Evolutionary conservation across 1,140 invertebrate species (phyloP), one percentile per base, ranked within the genome.

Genomic region (Magallana gigas): DNA sequence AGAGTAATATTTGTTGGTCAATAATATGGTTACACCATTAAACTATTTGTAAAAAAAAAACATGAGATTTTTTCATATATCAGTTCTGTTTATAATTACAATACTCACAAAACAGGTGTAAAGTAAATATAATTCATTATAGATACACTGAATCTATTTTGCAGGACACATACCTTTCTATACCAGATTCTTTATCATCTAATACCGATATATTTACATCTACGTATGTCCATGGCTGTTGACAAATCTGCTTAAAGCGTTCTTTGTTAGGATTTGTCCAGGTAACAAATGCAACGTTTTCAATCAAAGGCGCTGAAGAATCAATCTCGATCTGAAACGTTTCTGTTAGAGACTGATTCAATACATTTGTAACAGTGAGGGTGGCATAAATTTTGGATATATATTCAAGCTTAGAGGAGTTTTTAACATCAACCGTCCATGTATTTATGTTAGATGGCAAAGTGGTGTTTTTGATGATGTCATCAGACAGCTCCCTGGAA

Each of bases 211-310:
- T 14, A 36, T 56, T 62, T n/a, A 87, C 56, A 36, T 87, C 85
- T n/a, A 83, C 80, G n/a, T 87, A 87, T 4, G 85, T 60, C 29
- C 76, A 62, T 9, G 85, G 85, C 12, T 83, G 58, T 80, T 87
- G 85, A 48, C 85, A 87, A 29, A 23, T 83, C 58, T 80, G 76
- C 6, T 23, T 29, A 1, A n/a, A 48, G 8, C 9, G 23, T 59
- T 29, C 29, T 6, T 83, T 80, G 18, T 56, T 1, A 14, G 76
- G 23, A 36, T 83, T 36, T 36, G 76, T 86, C 76, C 64, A 23
- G 8, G 85, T 86, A 29, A 68, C 57, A n/a, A 86, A 36, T 18
- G 48, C 11, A n/a, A 87, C 58, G 18, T 57, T 36, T 14, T 48
- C 57, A 7, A 83, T 18, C 5, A 57, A 8, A 14, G 85, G 85